A percentile compares a stretch with the other conserved stretches of the same genome.
phyloP scores from a whole-genome alignment of 2,888 invertebrate species.

The Eudemis profundana region DNA sequence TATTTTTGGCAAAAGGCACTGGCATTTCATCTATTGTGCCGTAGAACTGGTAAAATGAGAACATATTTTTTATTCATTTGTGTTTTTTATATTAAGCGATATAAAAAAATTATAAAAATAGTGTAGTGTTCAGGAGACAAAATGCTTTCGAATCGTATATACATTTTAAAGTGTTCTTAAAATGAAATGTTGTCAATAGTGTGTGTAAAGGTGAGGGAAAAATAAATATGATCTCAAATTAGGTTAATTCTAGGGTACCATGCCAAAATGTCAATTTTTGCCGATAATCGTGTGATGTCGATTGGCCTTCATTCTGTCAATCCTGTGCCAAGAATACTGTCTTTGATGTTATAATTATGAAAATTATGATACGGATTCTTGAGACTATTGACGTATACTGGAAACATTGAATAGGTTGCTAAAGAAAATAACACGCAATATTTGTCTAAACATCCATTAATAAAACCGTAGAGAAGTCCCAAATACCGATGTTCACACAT shows the following conservation, averaged over 20 bases:
- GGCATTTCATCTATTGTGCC: no score
- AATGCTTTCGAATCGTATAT: no score
- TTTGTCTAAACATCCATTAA: conserved; percentile 25
- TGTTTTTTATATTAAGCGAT: no score
- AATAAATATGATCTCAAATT: conserved; percentile 14
- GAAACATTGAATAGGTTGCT: conserved; percentile 3
- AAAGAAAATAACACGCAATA: conserved; percentile 8
- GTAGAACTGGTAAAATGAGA: no score
- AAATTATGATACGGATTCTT: conserved; percentile 36
- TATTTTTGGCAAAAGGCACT: no score
- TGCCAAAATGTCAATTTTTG: conserved; percentile 42
- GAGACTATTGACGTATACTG: conserved; percentile 23
- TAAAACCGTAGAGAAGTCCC: conserved; percentile 14
- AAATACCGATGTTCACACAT: conserved; percentile 16
- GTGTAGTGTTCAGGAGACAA: no score
- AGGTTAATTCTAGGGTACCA: background rate
- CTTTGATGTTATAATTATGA: conserved; percentile 43
- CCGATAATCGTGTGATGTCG: conserved; percentile 28
- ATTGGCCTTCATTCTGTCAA: conserved; percentile 39
- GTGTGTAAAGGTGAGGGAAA: no score
- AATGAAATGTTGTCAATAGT: background rate
- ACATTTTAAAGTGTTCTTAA: no score
- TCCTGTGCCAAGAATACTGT: conserved; percentile 34
- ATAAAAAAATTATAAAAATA: no score
- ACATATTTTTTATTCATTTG: no score